Percentiles rank a stretch among this genome's conserved stretches.
Conservation (phyloP, 2,888 invertebrate species). For the Muschampia plurimacula region DNA sequence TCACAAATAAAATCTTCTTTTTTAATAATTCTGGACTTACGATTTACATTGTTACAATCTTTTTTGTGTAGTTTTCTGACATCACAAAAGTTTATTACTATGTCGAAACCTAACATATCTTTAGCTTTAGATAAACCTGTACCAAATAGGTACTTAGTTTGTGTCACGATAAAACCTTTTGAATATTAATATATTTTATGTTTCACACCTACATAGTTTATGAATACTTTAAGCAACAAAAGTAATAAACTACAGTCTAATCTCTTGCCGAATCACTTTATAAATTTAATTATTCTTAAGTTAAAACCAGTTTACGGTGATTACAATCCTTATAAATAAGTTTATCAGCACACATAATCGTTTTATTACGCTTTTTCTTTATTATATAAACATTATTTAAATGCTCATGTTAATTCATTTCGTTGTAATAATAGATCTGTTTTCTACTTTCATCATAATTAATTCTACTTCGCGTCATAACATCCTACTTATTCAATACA, state of each 20-base stretch:
- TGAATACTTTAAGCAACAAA: neutral
- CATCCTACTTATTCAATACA: slow-evolving; percentile 18
- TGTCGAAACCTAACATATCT: no score
- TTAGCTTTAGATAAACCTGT: no score
- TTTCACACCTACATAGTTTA: neutral
- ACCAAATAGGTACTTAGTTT: no score
- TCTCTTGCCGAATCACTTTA: neutral
- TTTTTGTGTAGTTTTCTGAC: no score
- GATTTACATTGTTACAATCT: no score
- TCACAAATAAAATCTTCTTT: no score
- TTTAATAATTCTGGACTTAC: no score
- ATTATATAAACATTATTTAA: slow-evolving; percentile 35
- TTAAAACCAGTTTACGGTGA: neutral
- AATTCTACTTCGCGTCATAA: slow-evolving; percentile 21
- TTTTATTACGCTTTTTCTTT: slow-evolving; percentile 4
- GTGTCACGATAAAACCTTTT: neutral
- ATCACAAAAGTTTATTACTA: no score
- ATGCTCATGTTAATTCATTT: slow-evolving; percentile 31
- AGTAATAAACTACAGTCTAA: slow-evolving; percentile 1
- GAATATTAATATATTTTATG: neutral
- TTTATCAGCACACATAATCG: neutral
- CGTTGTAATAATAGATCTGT: slow-evolving; percentile 27
- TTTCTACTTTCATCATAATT: slow-evolving; percentile 28
- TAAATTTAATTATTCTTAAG: slow-evolving; percentile 6
- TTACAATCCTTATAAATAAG: slow-evolving; percentile 1